Evolutionary conservation across 2,797 vertebrate species (phyloP), one percentile per base, ranked within the genome.

Genomic region (Xenops minutus): DNA sequence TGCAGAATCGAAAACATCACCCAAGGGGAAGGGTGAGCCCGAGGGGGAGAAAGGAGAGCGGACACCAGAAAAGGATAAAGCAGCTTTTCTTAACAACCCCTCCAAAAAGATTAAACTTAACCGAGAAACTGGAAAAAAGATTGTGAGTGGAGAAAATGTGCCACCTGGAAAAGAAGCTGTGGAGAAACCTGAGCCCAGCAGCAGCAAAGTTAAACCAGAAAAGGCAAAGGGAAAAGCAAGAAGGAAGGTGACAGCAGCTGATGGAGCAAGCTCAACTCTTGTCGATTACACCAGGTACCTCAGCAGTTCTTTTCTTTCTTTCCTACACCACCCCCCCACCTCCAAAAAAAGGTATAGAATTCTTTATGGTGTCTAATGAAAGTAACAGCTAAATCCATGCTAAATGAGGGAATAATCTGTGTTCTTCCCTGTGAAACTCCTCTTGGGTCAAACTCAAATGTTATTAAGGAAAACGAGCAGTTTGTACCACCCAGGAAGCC

Each of bases 61-160:
- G 92, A 98, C 98, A 5, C 96, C 98, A 4, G 99, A 98, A 66
- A 98, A 98, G 48, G 98, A 99, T 48, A 98, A 98, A 88, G 96
- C 97, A 59, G 98, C 98, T 82, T 96, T 96, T 81, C 97, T 97
- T 48, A 95, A 93, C 67, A 96, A 97, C 23, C 98, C 99, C 1
- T 98, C 98, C 87, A 99, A 98, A 95, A 99, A 99, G 97, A 99
- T 99, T 85, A 99, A 99, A 96, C 99, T 99, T 58, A 99, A 99
- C 95, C 97, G 98, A 94, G 99, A 99, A 91, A 98, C 98, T 27
- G 98, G 98, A 30, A 99, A 98, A 78, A 98, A 98, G 93, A 98
- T 97, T 32, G 95, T 97, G 75, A 98, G 97, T 46, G 86, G 92
- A 12, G 98, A 98, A 87, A 97, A 96, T 0, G 34, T 96, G 5